These are phyloP conservation scores for Athalia rosae DNA, from an alignment of 2,888 invertebrate genomes.

Conservation along the genomic window DNA sequence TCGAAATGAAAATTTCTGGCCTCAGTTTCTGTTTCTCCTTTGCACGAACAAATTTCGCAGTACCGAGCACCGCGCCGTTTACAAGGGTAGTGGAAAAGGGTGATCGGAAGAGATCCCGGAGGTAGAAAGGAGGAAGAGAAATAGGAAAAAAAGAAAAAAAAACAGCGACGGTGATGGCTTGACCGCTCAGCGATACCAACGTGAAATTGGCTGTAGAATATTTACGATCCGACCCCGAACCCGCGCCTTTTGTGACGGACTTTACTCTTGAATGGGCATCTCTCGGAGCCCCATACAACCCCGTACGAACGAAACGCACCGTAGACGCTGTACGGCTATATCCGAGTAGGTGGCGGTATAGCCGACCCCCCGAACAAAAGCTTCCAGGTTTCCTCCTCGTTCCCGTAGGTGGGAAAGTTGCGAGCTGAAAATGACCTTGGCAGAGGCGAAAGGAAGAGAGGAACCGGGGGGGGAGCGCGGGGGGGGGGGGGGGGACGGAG, in stretches of 20 bases:
- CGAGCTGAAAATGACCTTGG: constrained; percentile 36
- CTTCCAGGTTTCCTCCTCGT: constrained; percentile 3
- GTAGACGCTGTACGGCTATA: background rate
- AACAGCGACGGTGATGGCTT: constrained; percentile 33
- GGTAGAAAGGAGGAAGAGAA: too few species aligned
- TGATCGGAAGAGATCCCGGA: too few species aligned
- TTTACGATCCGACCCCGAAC: constrained; percentile 59
- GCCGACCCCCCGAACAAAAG: constrained; percentile 29
- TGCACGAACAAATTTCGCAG: too few species aligned
- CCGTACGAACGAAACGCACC: constrained; percentile 11
- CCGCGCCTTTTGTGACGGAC: constrained; percentile 55
- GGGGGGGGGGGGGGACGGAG: constrained; percentile 49
- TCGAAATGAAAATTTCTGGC: too few species aligned
- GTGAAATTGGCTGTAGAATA: constrained; percentile 64
- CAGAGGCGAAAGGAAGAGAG: constrained; percentile 30
- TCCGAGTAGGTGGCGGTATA: background rate
- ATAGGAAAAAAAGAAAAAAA: too few species aligned
- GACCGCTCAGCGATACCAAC: constrained; percentile 41
- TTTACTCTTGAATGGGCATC: constrained; percentile 38
- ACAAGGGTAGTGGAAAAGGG: too few species aligned
- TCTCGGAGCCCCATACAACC: constrained; percentile 24
- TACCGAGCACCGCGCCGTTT: too few species aligned
- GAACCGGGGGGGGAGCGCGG: constrained; percentile 48
- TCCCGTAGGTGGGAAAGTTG: constrained; percentile 55
- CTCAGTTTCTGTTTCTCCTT: too few species aligned